Evolutionary conservation across 2,113 vertebrate genomes (phyloP), one percentile per base, ranked within the genome.

Genomic region (Vulpes vulpes): DNA sequence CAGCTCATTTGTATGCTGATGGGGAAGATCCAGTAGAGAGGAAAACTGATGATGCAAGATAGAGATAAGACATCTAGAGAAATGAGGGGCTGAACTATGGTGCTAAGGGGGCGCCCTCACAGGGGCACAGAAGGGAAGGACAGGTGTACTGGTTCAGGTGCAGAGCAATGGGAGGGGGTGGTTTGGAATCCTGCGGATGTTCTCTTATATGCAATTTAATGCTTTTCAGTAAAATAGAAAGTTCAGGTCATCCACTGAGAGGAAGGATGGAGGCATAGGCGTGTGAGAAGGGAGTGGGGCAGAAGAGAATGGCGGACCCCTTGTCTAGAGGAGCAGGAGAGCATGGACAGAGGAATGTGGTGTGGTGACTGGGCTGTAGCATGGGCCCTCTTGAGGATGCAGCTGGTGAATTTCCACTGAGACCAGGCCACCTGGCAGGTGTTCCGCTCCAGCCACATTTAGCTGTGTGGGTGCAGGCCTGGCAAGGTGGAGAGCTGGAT

Each of bases 1-100:
- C 32, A 76, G 71, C 60, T 96, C n/a, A 71, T 96, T 95, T 93
- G 65, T 86, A 73, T 93, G 81, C 91, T 17, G 80, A 84, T 67
- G 73, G 96, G 51, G 60, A 78, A 60, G 71, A 82, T 60, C 30
- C 82, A 89, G 71, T 27, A n/a, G 57, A 67, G 62, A 96, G 38
- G 64, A 95, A 89, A 80, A 81, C 10, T 60, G 59, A 73, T 71
- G 78, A 64, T 81, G 27, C 16, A 23, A n/a, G n/a, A 69, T 35
- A 95, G 86, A 96, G 32, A 90, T 25, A 30, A 62, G 25, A 49
- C n/a, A 22, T 53, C 35, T 23, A 74, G 89, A 82, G 53, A 76
- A 93, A 87, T 23, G 43, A 91, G 25, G 17, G 55, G 35, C 93
- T 79, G 59, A 32, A 49, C 30, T 38, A 15, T 0, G 1, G 3